Base-by-base conservation (phyloP, 1,140 invertebrate genomes). In the Micrasema minimum region DNA sequence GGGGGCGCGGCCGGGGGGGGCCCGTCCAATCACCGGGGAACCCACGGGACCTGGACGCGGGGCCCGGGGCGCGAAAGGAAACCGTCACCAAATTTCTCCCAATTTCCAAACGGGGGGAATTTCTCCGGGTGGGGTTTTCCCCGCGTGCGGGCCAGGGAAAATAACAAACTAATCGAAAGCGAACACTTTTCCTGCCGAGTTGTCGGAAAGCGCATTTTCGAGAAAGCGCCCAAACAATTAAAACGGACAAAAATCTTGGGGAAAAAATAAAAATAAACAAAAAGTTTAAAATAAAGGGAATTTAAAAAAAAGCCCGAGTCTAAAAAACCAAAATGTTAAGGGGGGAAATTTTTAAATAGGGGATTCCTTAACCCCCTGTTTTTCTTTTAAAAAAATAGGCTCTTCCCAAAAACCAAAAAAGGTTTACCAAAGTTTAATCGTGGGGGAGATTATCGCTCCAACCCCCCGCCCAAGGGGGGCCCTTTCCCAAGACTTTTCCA, bases 21-120 rank as follows among this genome's bases (percentile, higher is more conserved):
- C 69, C 68, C 70, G 70, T 66, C 73, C n/a, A n/a, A 69, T 69
- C 72, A 59, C 74, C 74, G 74, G 72, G 74, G n/a, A n/a, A 75
- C 74, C 74, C 67, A 75, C 69, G n/a, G 72, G 74, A 70, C 74
- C 74, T 48, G 70, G 61, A 22, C 35, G 71, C 55, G 41, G 55
- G 57, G 70, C 70, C 65, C n/a, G n/a, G n/a, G n/a, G 66, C 69
- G 59, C 66, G 66, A 59, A 67, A 66, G 72, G 69, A 73, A 73
- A 66, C 72, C 66, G 72, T 66, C 72, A 68, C 66, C 72, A 66
- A 73, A 69, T 73, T 73, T 66, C 65, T 66, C 66, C 51, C 31
- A 11, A 53, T 16, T 12, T 14, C 26, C 55, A 16, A 16, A 38
- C 9, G 14, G 31, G 31, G 31, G n/a, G n/a, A n/a, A n/a, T n/a